A percentile compares a stretch with the other conserved stretches of the same genome.
These are phyloP conservation scores for Sebastes oblongus DNA, from an alignment of 2,797 vertebrate species.

Conservation along the genomic window DNA sequence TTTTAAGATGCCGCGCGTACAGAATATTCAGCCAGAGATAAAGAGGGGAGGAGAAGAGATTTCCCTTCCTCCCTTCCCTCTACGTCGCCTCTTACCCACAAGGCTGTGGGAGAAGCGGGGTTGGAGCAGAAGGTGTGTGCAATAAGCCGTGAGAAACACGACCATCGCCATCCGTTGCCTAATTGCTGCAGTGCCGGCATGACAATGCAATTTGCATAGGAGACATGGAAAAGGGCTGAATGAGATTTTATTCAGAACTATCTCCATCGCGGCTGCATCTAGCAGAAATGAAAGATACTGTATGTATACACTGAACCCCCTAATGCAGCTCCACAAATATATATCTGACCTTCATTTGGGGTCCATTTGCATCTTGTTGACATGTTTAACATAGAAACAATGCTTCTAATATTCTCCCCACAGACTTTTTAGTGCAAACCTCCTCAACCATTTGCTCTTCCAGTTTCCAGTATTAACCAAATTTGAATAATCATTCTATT, in stretches of 20 bases:
- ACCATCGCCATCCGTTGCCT: constrained; percentile 35
- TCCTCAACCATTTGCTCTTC: constrained; percentile 16
- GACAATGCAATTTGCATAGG: constrained; percentile 40
- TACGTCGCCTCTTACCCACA: constrained; percentile 22
- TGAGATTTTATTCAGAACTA: constrained; percentile 36
- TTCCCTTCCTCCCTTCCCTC: constrained; percentile 21
- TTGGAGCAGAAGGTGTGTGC: constrained; percentile 36
- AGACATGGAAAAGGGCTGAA: constrained; percentile 24
- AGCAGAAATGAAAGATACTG: neutral
- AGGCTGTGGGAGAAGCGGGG: constrained; percentile 14
- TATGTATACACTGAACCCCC: neutral
- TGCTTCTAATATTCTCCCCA: neutral
- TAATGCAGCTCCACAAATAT: neutral
- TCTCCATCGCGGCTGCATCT: constrained; percentile 15
- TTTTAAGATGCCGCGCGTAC: constrained; percentile 40
- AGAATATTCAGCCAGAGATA: constrained; percentile 58
- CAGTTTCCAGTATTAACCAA: constrained; percentile 44
- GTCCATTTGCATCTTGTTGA: constrained; percentile 33
- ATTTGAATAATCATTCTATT: constrained; percentile 72
- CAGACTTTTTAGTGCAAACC: constrained; percentile 31
- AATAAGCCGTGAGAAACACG: constrained; percentile 50
- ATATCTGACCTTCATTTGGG: constrained; percentile 27
- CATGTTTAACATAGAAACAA: constrained; percentile 31
- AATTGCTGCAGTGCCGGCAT: constrained; percentile 46
- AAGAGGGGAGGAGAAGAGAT: constrained; percentile 35